Base-by-base conservation (phyloP, 2,113 vertebrate genomes). In the Pangasianodon gigas region DNA sequence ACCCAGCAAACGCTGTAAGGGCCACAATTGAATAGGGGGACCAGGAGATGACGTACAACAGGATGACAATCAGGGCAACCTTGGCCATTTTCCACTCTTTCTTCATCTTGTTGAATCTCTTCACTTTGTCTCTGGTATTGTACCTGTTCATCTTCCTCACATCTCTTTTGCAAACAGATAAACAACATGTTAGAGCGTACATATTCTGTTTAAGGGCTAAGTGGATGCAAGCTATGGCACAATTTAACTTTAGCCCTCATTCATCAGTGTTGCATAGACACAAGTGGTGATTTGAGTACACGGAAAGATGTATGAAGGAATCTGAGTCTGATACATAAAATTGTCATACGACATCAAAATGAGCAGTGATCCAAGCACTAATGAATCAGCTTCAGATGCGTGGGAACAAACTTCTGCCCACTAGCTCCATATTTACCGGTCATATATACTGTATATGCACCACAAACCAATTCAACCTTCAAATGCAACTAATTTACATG, bases 11-110 rank as follows among this genome's bases (percentile, higher is more conserved):
- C 51, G 97, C 98, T 89, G 97, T 96, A 82, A 99, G 96, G 18
- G 97, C 98, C 52, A 97, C 96, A 0, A 96, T 94, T 88, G 98
- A 97, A 93, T 99, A 99, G 4, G 98, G 98, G 4, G 97, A 97
- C 98, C 98, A 99, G 94, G 98, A 99, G 93, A 99, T 94, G 90
- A 98, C 95, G 24, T 96, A 99, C 26, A 98, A 95, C 48, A 97
- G 95, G 92, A 98, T 99, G 91, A 98, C 95, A 0, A 99, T 97
- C 90, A 99, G 93, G 0, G 97, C 97, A 3, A 98, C 97, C 95
- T 98, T 99, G 60, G 98, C 98, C 96, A 98, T 98, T 93, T 97
- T 98, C 98, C 98, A 99, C 83, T 99, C 98, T 14, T 95, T 98
- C 94, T 95, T 97, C 94, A 99, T 96, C 93, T 95, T 96, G 71